Conservation (phyloP, 2,113 vertebrate species). For the Hippocampus abdominalis region DNA sequence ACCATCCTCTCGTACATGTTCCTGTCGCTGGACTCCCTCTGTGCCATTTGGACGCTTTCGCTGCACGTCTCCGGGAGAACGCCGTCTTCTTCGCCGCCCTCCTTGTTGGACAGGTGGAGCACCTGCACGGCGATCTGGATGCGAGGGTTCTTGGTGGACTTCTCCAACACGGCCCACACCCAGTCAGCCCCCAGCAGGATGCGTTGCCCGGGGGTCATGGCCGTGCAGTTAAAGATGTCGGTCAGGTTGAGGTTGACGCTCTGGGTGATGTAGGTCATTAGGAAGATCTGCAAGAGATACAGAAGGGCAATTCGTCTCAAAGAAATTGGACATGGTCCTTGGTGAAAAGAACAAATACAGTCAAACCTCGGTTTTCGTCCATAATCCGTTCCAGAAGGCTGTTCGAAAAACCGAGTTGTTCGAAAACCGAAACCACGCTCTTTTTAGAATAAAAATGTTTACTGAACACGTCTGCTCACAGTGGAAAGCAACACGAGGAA, state of each 20-base stretch:
- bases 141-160: constrained; percentile 60
- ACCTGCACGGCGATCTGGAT: constrained; percentile 71
- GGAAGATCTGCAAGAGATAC: constrained; percentile 59
- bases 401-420: too few species aligned
- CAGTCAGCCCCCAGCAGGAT: constrained; percentile 73
- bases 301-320: not conserved
- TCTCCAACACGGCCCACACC: constrained; percentile 72
- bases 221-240: constrained; percentile 65
- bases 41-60: constrained; percentile 56
- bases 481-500: too few species aligned
- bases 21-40: constrained; percentile 44
- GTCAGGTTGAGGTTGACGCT: constrained; percentile 60
- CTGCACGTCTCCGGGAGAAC: constrained; percentile 1
- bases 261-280: constrained; percentile 71
- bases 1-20: constrained; percentile 63
- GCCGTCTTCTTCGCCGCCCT: not conserved
- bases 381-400: too few species aligned
- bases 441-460: too few species aligned
- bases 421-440: too few species aligned
- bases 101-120: constrained; percentile 46
- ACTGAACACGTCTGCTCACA: too few species aligned
- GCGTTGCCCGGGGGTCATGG: constrained; percentile 68
- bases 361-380: too few species aligned
- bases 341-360: too few species aligned
- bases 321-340: not conserved